Evolutionary conservation across 2,888 invertebrate genomes (phyloP).

Genomic region (Spisula solida): DNA sequence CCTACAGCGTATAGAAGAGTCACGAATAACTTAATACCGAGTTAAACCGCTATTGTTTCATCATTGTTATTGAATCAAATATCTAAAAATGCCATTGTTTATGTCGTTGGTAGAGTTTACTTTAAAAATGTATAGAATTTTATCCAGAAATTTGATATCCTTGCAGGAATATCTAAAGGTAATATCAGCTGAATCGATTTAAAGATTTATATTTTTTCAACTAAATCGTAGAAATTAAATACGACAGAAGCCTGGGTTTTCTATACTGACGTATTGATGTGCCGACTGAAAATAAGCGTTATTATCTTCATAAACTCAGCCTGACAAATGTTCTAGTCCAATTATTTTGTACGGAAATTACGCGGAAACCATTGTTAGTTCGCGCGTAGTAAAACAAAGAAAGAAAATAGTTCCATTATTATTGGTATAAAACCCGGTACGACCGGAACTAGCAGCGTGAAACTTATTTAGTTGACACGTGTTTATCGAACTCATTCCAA

Average conservation of each 20-base stretch:
- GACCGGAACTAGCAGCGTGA: slow-evolving; percentile 68
- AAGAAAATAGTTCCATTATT: slow-evolving; percentile 65
- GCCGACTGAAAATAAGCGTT: slow-evolving; percentile 51
- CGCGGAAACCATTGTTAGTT: slow-evolving; percentile 62
- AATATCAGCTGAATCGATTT: neutral
- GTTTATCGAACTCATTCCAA: slow-evolving; percentile 47
- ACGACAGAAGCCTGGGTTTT: neutral
- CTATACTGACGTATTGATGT: slow-evolving; percentile 27
- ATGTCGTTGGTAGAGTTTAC: no score
- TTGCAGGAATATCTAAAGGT: neutral
- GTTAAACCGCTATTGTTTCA: no score
- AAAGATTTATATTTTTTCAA: slow-evolving; percentile 2
- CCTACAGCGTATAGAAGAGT: no score
- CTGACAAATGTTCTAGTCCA: slow-evolving; percentile 61
- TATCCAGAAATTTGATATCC: neutral
- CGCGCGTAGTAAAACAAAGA: slow-evolving; percentile 61
- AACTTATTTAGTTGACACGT: slow-evolving; percentile 64
- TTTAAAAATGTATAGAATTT: no score
- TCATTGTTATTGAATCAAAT: no score
- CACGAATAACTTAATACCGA: no score
- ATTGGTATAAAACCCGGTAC: slow-evolving; percentile 58
- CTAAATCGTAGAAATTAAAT: slow-evolving; percentile 10
- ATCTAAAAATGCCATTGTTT: no score
- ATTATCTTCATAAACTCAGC: slow-evolving; percentile 67
- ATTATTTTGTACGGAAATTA: slow-evolving; percentile 70